phyloP scores from a whole-genome alignment of 2,888 invertebrate species.

The Luperina testacea region DNA sequence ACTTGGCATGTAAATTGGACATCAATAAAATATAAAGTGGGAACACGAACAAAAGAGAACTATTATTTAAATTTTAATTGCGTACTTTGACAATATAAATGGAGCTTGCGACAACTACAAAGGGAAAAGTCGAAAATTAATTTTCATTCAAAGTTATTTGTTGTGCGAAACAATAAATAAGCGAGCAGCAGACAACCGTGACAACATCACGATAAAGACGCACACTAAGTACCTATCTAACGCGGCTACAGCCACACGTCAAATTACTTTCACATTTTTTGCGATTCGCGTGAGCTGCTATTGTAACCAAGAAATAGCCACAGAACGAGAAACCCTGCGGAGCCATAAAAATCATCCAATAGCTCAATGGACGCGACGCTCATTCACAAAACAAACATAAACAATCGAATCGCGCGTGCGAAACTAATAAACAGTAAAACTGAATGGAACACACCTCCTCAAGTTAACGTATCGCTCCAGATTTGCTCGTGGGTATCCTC shows the following conservation, averaged over 20 bases:
- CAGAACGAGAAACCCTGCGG: slow-evolving; percentile 46
- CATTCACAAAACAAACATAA: slow-evolving; percentile 76
- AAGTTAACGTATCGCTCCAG: slow-evolving; percentile 82
- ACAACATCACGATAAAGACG: slow-evolving; percentile 71
- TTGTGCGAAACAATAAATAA: slow-evolving; percentile 61
- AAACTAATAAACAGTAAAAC: slow-evolving; percentile 55
- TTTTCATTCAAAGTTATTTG: slow-evolving; percentile 25
- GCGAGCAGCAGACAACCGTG: slow-evolving; percentile 71
- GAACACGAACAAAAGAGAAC: slow-evolving; percentile 27
- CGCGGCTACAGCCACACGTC: slow-evolving; percentile 60
- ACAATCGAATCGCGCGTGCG: slow-evolving; percentile 47
- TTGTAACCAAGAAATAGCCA: slow-evolving; percentile 51
- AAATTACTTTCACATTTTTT: slow-evolving; percentile 83
- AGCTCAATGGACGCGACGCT: slow-evolving; percentile 66
- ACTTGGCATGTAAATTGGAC: slow-evolving; percentile 47
- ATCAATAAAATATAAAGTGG: slow-evolving; percentile 13
- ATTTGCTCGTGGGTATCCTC: slow-evolving; percentile 80
- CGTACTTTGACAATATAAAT: slow-evolving; percentile 22
- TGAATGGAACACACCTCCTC: slow-evolving; percentile 78
- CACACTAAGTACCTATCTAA: slow-evolving; percentile 57
- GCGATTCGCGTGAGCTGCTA: slow-evolving; percentile 62
- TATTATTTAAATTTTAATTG: slow-evolving; percentile 41
- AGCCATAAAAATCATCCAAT: slow-evolving; percentile 66
- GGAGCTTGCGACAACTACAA: slow-evolving; percentile 19
- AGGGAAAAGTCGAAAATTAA: slow-evolving; percentile 23